Evolutionary conservation across 2,113 vertebrate genomes (phyloP), one percentile per base, ranked within the genome.

Genomic region (Nothobranchius furzeri): DNA sequence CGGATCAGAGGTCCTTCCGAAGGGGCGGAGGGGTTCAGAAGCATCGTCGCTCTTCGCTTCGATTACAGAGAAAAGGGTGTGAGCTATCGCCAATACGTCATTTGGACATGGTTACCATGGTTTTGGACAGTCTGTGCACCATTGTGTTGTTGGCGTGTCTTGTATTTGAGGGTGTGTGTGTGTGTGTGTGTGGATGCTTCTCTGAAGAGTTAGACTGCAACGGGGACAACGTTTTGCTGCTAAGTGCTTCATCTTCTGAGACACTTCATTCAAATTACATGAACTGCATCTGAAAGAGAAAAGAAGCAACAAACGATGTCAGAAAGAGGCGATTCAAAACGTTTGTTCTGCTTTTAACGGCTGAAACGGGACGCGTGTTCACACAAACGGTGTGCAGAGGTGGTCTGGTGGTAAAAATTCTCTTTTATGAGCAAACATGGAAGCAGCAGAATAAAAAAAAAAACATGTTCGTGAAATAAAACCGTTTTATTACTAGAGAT

Each of bases 241-340:
- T 90, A 91, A 93, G 93, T 93, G 93, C 86, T 91, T 88, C 89
- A 83, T 91, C 92, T 91, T 92, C 92, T 87, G 86, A 95, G 25
- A 75, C 89, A 92, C 91, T 74, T 82, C 89, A 92, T 90, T 94
- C 94, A 93, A 83, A 91, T 96, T 96, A 99, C 97, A 99, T 99
- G 91, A 99, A 99, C 89, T 98, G 96, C 93, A 98, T 98, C 97
- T 99, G 93, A 35, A 83, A 82, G 69, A 73, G 9, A 64, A 55
- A 45, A 42, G 12, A 45, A 45, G 11, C 10, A 45, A 45, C 30
- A 4, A 30, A 30, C 30, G 30, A 45, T 1, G 3, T 40, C 37
- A 40, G 37, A 40, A 40, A 40, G 37, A 40, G 37, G 9, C 9
- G 37, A 40, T 7, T 40, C 4, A 1, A 40, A 30, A 40, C 1